These are phyloP conservation scores for Corapipo altera DNA, from an alignment of 2,113 vertebrate genomes.

Conservation along the genomic window DNA sequence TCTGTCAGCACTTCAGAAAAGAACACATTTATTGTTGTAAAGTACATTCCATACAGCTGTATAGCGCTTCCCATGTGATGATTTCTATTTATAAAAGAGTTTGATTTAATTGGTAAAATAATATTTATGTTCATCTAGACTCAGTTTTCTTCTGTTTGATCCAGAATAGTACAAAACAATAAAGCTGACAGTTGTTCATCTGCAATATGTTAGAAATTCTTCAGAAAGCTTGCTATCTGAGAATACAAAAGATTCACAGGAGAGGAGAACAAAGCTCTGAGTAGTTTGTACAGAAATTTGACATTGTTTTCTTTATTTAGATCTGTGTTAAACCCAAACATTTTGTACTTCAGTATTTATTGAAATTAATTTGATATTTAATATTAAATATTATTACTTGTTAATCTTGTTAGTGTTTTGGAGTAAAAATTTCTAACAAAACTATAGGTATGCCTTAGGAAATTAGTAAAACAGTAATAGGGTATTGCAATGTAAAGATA, in stretches of 20 bases:
- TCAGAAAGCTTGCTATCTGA: not conserved
- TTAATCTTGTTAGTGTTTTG: not conserved
- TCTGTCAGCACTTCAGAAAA: not conserved
- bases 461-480: not conserved
- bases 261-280: not conserved
- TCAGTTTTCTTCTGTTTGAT: not conserved
- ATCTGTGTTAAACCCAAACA: not conserved
- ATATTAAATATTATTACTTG: not conserved
- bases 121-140: not conserved
- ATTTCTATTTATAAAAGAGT: not conserved
- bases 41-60: not conserved
- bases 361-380: not conserved
- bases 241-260: not conserved
- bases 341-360: not conserved
- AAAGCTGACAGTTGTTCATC: not conserved
- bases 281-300: not conserved
- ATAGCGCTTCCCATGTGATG: not conserved
- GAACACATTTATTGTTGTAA: not conserved
- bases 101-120: conserved; percentile 18
- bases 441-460: not conserved
- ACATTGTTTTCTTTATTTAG: not conserved
- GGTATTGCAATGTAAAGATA: not conserved
- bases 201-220: not conserved
- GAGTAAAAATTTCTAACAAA: not conserved
- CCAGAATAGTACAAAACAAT: not conserved